phyloP scores from a whole-genome alignment of 1,140 invertebrate genomes.

The Campoletis sonorensis region DNA sequence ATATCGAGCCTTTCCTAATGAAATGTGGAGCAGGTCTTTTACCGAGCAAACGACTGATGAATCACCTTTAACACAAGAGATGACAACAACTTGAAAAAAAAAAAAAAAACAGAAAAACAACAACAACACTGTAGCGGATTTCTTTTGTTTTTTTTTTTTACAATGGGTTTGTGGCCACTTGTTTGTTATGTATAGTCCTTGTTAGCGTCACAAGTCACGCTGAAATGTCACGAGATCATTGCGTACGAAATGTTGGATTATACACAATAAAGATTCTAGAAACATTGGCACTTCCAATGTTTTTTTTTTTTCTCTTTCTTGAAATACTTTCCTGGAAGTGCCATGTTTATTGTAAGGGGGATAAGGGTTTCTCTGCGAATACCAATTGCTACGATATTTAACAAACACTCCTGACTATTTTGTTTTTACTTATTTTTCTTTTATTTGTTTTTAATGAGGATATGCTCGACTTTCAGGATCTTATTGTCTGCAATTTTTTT shows the following conservation, averaged over 20 bases:
- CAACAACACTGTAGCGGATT: background rate
- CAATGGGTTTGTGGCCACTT: background rate
- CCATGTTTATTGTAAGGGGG: background rate
- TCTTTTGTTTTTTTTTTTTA: no score
- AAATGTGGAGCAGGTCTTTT: no score
- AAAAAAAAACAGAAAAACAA: background rate
- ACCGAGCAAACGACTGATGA: no score
- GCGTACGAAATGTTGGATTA: constrained; percentile 18
- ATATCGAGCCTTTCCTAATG: no score
- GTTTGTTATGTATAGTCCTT: background rate
- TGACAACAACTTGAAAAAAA: background rate
- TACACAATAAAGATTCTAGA: background rate
- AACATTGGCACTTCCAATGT: background rate
- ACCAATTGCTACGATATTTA: background rate
- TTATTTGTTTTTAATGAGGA: constrained; percentile 1
- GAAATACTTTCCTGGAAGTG: constrained; percentile 38
- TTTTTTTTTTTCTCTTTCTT: background rate
- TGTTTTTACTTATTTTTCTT: no score
- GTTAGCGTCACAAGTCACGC: background rate
- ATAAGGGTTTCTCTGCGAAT: background rate
- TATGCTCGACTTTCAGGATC: constrained; percentile 39
- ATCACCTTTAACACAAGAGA: background rate
- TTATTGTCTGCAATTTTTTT: constrained; percentile 35
- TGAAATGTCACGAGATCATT: constrained; percentile 29
- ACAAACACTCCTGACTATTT: background rate